Evolutionary conservation across 2,113 vertebrate genomes (phyloP).

Genomic region (Nyctereutes procyonoides): DNA sequence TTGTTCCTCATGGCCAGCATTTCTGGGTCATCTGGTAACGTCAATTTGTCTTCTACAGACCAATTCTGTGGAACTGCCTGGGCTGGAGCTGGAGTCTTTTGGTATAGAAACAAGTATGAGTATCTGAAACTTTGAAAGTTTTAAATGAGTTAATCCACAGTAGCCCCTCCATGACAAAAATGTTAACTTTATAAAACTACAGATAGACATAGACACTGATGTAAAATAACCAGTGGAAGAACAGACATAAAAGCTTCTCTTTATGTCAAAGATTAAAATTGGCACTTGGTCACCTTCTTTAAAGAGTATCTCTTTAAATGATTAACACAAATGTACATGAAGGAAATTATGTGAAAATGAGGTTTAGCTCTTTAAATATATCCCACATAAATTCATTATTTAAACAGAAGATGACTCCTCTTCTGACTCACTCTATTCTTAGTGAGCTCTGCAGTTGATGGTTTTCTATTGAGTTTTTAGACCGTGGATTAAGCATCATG

Average conservation of each 20-base stretch:
- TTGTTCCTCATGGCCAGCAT: rapidly evolving
- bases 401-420: constrained; percentile 70
- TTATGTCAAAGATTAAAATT: constrained; percentile 42
- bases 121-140: background rate
- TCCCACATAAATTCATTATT: constrained; percentile 59
- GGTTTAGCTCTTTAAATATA: constrained; percentile 71
- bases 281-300: constrained; percentile 30
- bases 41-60: background rate
- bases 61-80: background rate
- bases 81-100: background rate
- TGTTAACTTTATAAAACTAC: constrained; percentile 14
- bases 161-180: background rate
- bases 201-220: background rate
- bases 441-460: constrained; percentile 40
- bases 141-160: background rate
- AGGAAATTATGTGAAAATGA: constrained; percentile 50
- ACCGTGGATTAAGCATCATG: constrained; percentile 51
- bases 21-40: background rate
- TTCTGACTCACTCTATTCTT: constrained; percentile 74
- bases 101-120: background rate
- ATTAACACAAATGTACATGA: constrained; percentile 30
- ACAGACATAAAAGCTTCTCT: background rate
- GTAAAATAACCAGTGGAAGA: background rate
- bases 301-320: constrained; percentile 28
- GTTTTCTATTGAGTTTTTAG: constrained; percentile 57